Conservation (phyloP, 2,113 vertebrate species). For the Struthidea cinerea region DNA sequence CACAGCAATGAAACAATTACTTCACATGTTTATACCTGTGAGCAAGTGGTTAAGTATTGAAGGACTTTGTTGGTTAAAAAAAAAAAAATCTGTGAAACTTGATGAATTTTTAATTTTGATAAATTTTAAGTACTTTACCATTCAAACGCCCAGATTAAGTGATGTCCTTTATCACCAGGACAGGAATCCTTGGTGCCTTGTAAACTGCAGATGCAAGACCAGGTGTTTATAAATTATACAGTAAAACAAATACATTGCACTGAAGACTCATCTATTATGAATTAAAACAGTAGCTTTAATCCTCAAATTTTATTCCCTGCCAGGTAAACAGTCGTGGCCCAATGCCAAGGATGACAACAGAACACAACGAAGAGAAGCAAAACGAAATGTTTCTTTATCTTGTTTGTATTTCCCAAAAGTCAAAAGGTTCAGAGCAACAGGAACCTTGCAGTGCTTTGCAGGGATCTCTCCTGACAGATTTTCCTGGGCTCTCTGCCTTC, state of each 20-base stretch:
- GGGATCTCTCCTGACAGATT: neutral
- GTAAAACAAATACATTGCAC: neutral
- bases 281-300: neutral
- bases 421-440: neutral
- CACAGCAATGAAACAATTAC: neutral
- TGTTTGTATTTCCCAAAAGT: neutral
- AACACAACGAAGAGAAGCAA: neutral
- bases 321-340: neutral
- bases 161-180: neutral
- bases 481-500: neutral
- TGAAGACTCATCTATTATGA: neutral
- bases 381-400: neutral
- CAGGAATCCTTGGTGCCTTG: neutral
- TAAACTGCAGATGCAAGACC: neutral
- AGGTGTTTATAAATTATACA: neutral
- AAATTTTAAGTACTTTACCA: neutral
- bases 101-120: neutral
- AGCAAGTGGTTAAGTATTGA: neutral
- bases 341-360: neutral
- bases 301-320: neutral
- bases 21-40: neutral
- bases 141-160: neutral
- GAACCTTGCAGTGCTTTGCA: neutral
- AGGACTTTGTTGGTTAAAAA: neutral
- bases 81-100: neutral